phyloP scores from a whole-genome alignment of 2,888 invertebrate genomes.

The Deroplatys truncata region DNA sequence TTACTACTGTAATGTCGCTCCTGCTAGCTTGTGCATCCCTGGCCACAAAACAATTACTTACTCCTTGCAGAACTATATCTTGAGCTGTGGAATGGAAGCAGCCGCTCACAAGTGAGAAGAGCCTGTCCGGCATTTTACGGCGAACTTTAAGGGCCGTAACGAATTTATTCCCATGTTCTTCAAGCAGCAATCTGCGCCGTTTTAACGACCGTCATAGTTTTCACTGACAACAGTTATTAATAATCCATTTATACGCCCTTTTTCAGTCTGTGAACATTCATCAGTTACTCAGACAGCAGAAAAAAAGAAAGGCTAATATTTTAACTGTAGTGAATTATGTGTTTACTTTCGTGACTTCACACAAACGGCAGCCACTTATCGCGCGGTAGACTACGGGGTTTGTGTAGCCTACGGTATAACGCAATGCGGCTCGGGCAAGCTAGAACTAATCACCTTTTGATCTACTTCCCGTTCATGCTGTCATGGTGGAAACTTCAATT shows the following conservation, averaged over 20 bases:
- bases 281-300: neutral
- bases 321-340: neutral
- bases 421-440: neutral
- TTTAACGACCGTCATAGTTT: neutral
- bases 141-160: neutral
- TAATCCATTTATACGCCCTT: slow-evolving; percentile 8
- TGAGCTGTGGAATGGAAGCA: neutral
- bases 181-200: neutral
- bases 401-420: neutral
- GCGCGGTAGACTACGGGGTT: neutral
- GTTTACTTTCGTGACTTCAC: neutral
- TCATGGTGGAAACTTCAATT: too few species aligned
- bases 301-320: neutral
- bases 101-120: neutral
- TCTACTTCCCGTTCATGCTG: too few species aligned
- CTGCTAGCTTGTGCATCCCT: neutral
- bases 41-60: neutral
- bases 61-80: neutral
- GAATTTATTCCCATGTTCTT: neutral
- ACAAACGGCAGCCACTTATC: neutral
- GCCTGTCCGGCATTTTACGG: neutral
- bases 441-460: too few species aligned
- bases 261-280: neutral
- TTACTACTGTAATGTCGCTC: too few species aligned
- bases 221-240: slow-evolving; percentile 10